These are phyloP conservation scores for Lithophane ornitopus DNA, from an alignment of 2,888 invertebrate species.

Conservation along the genomic window DNA sequence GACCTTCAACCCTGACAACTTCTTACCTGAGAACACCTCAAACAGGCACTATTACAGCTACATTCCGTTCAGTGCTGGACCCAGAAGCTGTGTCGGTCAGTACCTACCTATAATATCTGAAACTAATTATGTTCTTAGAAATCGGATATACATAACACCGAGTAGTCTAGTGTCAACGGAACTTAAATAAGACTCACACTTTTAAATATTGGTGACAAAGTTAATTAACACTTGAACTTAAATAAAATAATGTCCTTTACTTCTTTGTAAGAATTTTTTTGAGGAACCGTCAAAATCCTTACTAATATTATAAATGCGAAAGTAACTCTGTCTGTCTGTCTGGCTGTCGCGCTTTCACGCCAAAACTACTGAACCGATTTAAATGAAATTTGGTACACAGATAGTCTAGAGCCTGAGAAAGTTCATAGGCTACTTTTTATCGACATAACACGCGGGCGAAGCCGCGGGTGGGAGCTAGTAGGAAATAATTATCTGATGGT, in stretches of 20 bases:
- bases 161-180: not conserved
- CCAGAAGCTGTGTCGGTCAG: slow-evolving; percentile 94
- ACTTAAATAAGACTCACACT: not conserved
- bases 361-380: too few relatives aligned
- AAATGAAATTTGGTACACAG: too few relatives aligned
- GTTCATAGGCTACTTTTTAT: too few relatives aligned
- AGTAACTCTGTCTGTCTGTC: too few relatives aligned
- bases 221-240: not conserved
- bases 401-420: too few relatives aligned
- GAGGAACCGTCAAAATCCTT: not conserved
- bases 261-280: not conserved
- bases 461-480: too few relatives aligned
- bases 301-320: too few relatives aligned
- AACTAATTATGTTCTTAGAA: not conserved
- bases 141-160: not conserved
- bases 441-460: too few relatives aligned
- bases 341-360: too few relatives aligned
- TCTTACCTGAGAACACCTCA: slow-evolving; percentile 94
- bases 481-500: not conserved
- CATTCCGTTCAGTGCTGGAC: slow-evolving; percentile 95
- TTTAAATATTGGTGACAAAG: not conserved
- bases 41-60: slow-evolving; percentile 94
- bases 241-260: not conserved
- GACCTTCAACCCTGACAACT: slow-evolving; percentile 94
- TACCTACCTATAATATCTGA: slow-evolving; percentile 1